These are phyloP conservation scores for Rachycentron canadum DNA, from an alignment of 2,797 vertebrate species.

Conservation along the genomic window DNA sequence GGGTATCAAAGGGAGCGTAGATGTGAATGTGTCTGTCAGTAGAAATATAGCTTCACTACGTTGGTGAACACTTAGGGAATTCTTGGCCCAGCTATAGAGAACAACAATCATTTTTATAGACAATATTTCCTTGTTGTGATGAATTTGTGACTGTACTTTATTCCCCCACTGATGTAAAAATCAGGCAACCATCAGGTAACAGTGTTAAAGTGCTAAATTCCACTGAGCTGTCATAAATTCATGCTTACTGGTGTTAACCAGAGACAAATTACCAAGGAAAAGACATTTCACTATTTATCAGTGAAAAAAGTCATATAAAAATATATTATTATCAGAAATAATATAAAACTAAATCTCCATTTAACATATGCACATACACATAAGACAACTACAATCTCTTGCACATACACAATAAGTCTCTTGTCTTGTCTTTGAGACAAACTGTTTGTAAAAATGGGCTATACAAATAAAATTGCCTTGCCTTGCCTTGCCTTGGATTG, in stretches of 20 bases:
- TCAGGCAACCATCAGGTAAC: not conserved
- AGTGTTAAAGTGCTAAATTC: constrained; percentile 4
- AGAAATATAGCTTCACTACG: constrained; percentile 41
- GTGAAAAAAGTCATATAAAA: too few species aligned
- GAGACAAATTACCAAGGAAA: not conserved
- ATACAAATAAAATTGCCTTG: too few species aligned
- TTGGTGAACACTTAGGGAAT: constrained; percentile 42
- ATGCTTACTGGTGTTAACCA: not conserved
- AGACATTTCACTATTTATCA: too few species aligned
- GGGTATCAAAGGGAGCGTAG: constrained; percentile 36
- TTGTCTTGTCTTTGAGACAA: too few species aligned
- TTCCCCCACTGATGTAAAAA: not conserved
- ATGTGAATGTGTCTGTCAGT: constrained; percentile 43
- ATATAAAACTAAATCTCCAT: too few species aligned
- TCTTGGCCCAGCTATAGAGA: constrained; percentile 27
- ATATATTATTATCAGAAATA: too few species aligned
- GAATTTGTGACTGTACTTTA: not conserved
- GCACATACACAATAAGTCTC: too few species aligned
- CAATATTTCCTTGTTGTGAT: constrained; percentile 23
- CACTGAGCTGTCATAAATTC: not conserved
- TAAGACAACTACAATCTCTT: too few species aligned
- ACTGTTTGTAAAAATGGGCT: too few species aligned
- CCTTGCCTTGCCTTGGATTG: too few species aligned
- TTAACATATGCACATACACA: too few species aligned
- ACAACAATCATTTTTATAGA: constrained; percentile 29